These are phyloP conservation scores for Burhinus bistriatus DNA, from an alignment of 2,113 vertebrate species.

Conservation along the genomic window DNA sequence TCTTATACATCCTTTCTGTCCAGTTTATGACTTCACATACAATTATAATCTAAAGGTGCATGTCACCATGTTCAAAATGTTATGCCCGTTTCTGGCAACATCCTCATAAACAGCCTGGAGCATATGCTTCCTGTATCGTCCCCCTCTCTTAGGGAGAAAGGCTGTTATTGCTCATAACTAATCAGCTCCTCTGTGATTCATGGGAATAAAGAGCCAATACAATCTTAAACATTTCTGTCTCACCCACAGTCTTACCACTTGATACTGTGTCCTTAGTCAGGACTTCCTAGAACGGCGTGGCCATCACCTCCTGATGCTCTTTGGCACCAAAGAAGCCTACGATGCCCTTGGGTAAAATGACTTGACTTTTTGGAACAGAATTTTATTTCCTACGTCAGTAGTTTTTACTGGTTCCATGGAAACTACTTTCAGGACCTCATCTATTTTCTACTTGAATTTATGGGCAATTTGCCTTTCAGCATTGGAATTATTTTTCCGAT, in stretches of 20 bases:
- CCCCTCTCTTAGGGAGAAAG: neutral
- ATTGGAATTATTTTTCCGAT: neutral
- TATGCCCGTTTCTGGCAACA: constrained; percentile 14
- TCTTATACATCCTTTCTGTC: neutral
- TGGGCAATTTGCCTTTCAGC: neutral
- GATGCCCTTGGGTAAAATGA: neutral
- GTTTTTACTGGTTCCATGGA: constrained; percentile 16
- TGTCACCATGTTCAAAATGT: neutral
- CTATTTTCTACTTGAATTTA: neutral
- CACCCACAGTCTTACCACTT: neutral
- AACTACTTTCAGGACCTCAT: neutral
- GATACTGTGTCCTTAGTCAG: neutral
- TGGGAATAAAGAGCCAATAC: neutral
- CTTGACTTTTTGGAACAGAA: neutral
- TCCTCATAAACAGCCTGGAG: neutral
- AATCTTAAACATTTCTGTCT: neutral
- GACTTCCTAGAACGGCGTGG: neutral
- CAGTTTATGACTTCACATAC: neutral
- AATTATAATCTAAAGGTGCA: neutral
- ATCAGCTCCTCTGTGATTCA: constrained; percentile 10
- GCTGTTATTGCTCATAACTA: constrained; percentile 35
- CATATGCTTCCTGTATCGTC: constrained; percentile 2
- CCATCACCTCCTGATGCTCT: neutral
- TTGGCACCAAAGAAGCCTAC: neutral
- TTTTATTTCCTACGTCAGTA: neutral